phyloP scores from a whole-genome alignment of 2,113 vertebrate genomes.

The Etia nguti region DNA sequence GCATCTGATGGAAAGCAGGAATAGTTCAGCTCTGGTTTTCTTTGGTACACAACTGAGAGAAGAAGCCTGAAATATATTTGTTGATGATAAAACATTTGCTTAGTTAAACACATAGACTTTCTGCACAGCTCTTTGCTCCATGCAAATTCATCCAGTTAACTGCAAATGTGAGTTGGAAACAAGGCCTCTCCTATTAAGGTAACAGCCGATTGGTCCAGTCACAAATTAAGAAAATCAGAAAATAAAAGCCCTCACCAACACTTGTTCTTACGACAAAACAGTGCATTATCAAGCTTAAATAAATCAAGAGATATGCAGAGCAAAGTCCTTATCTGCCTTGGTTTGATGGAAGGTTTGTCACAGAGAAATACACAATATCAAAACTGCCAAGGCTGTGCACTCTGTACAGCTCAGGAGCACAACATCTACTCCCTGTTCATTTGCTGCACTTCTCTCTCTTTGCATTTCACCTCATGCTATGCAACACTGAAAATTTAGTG shows the following conservation, averaged over 20 bases:
- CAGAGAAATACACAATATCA: background rate
- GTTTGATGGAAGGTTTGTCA: background rate
- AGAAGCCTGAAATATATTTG: background rate
- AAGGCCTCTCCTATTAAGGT: background rate
- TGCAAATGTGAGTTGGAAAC: background rate
- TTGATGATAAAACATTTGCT: background rate
- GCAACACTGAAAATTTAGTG: background rate
- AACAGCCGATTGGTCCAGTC: background rate
- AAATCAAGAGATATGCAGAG: background rate
- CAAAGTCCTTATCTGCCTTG: background rate
- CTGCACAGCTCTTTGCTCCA: background rate
- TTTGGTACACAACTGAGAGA: background rate
- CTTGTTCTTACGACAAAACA: background rate
- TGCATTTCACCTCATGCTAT: background rate
- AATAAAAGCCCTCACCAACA: background rate
- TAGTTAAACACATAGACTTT: background rate
- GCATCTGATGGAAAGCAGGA: background rate
- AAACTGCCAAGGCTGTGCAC: background rate
- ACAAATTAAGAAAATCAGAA: background rate
- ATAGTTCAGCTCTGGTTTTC: background rate
- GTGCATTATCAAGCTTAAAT: background rate
- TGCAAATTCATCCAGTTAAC: rapidly evolving
- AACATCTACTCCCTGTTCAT: background rate
- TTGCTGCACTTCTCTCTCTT: background rate
- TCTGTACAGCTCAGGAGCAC: background rate